Evolutionary conservation across 1,140 invertebrate species (phyloP), one percentile per base, ranked within the genome.

Genomic region (Brachionus koreanus): DNA sequence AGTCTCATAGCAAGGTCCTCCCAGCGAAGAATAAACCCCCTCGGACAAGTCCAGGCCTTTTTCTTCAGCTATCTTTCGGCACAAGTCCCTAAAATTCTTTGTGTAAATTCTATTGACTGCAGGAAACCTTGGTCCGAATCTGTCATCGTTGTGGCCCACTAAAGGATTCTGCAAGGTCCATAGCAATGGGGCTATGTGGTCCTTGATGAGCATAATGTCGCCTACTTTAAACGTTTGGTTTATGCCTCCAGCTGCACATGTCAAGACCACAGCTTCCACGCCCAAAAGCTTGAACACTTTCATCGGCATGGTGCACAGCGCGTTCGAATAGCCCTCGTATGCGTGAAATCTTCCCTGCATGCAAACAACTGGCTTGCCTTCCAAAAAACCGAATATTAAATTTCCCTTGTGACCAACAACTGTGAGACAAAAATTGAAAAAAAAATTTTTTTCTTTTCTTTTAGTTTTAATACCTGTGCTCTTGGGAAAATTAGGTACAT

Each of bases 301-400:
- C 2, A 98, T 92, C 9, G 96, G 95, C 91, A 98, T 93, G 0
- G 94, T 92, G 85, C 95, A 95, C 93, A 57, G 33, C 0, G 39
- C 65, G 63, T 61, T 88, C 7, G 94, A 92, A 89, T 98, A 96
- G 72, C 96, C 96, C 89, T 98, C 96, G 86, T 97, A 98, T 84
- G 94, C 92, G 88, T 98, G 96, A 87, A 97, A 95, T 77, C 96
- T 90, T 35, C 96, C 96, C 86, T 98, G 94, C 95, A 98, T 98
- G 84, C 94, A 94, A 84, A 98, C 92, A 0, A 96, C 92, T 0
- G 92, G 91, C 5, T 94, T 91, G 5, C 91, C 92, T 23, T 91
- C 89, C 2, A 98, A 87, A 65, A 90, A 89, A n/a, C 96, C 96
- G 85, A 98, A 94, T 6, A 98, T 93, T 85, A 98, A 89, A 84